Evolutionary conservation across 1,140 invertebrate genomes (phyloP).

Genomic region (Pseudomyrmex pallidus): DNA sequence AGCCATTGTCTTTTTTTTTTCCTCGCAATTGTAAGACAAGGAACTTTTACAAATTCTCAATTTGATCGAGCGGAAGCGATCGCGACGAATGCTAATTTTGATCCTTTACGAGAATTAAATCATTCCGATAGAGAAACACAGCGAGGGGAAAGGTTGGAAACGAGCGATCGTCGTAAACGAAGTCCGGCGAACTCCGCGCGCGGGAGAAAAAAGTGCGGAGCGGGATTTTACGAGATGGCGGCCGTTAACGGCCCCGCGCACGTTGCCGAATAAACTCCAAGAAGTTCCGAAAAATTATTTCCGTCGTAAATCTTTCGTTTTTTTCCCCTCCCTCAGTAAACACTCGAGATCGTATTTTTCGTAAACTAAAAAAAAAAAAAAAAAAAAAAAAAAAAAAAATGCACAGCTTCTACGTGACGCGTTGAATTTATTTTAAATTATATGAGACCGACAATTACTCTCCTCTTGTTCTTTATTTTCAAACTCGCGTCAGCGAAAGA

Average conservation of each 20-base stretch:
- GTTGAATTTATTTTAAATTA: background rate
- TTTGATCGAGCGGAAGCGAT: too few species aligned
- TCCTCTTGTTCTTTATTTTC: too few species aligned
- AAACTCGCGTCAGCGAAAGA: too few species aligned
- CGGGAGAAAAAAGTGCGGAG: slow-evolving; percentile 42
- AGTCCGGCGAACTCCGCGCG: slow-evolving; percentile 27
- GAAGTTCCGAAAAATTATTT: slow-evolving; percentile 68
- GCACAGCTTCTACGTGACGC: slow-evolving; percentile 3
- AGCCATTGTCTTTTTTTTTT: background rate
- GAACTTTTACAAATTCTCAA: too few species aligned
- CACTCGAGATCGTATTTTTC: slow-evolving; percentile 27
- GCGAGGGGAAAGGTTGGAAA: background rate
- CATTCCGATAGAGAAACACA: background rate
- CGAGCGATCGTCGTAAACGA: slow-evolving; percentile 1
- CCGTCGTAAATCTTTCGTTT: slow-evolving; percentile 42
- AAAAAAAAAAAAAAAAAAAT: background rate
- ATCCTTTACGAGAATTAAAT: slow-evolving; percentile 3
- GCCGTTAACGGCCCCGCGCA: slow-evolving; percentile 53
- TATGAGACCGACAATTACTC: too few species aligned
- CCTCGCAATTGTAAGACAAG: too few species aligned
- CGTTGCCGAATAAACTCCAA: slow-evolving; percentile 68
- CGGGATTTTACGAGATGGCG: slow-evolving; percentile 65
- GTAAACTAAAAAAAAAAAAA: slow-evolving; percentile 8
- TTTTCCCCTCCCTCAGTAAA: background rate
- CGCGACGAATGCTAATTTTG: background rate